Evolutionary conservation across 2,113 vertebrate species (phyloP).

Genomic region (Daubentonia madagascariensis): DNA sequence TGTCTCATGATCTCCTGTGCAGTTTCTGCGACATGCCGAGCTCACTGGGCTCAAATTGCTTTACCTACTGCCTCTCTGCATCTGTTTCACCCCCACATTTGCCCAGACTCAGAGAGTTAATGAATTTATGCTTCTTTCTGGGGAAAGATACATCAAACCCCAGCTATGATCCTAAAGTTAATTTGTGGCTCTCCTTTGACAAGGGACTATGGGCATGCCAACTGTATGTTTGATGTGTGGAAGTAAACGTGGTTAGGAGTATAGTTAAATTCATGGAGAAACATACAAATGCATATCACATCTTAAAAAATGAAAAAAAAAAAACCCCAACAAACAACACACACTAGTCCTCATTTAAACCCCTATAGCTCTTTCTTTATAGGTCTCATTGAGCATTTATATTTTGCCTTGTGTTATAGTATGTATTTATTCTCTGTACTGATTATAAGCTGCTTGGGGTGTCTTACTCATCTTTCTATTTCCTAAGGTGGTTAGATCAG

Average conservation of each 20-base stretch:
- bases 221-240: background rate
- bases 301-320: background rate
- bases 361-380: background rate
- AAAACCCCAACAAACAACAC: background rate
- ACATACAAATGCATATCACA: background rate
- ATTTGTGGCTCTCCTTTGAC: background rate
- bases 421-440: background rate
- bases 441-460: background rate
- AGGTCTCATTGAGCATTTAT: background rate
- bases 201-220: background rate
- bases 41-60: background rate
- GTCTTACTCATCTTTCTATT: background rate
- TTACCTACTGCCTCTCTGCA: background rate
- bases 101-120: background rate
- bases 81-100: background rate
- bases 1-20: background rate
- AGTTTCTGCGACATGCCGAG: background rate
- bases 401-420: background rate
- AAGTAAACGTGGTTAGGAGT: background rate
- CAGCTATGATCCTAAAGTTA: background rate
- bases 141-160: background rate
- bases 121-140: background rate
- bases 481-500: background rate
- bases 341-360: background rate
- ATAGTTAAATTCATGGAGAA: background rate